A percentile compares a stretch with the other conserved stretches of the same genome.
Conservation (phyloP, 1,140 invertebrate species). For the Lordiphosa clarofinis region DNA sequence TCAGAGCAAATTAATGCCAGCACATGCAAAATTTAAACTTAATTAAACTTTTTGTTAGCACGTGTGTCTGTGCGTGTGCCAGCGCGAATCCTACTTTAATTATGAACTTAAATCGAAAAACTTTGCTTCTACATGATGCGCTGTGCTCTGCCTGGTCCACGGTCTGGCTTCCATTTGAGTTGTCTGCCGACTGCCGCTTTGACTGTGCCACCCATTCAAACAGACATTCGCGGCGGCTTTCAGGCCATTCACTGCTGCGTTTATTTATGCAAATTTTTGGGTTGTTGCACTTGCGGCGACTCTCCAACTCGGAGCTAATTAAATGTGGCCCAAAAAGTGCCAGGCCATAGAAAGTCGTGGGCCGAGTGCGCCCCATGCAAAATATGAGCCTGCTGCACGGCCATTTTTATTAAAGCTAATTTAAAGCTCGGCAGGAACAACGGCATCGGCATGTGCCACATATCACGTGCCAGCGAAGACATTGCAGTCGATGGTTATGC, state of each 20-base stretch:
- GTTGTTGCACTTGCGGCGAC: slow-evolving; percentile 68
- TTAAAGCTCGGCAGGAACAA: slow-evolving; percentile 41
- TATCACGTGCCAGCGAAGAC: slow-evolving; percentile 71
- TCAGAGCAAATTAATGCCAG: slow-evolving; percentile 48
- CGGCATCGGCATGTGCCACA: slow-evolving; percentile 60
- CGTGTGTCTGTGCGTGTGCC: slow-evolving; percentile 10
- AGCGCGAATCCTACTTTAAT: slow-evolving; percentile 60
- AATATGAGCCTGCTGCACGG: slow-evolving; percentile 29
- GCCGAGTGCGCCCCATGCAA: slow-evolving; percentile 16
- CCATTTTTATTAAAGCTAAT: slow-evolving; percentile 59
- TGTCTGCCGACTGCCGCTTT: slow-evolving; percentile 36
- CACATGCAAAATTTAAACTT: slow-evolving; percentile 63
- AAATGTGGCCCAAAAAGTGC: slow-evolving; percentile 55
- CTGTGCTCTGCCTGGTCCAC: slow-evolving; percentile 3
- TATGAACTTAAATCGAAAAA: slow-evolving; percentile 78
- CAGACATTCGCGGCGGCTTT: slow-evolving; percentile 44
- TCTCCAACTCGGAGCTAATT: slow-evolving; percentile 52
- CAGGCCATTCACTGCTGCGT: slow-evolving; percentile 49
- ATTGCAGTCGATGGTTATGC: slow-evolving; percentile 62
- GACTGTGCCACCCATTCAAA: slow-evolving; percentile 54
- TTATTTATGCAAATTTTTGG: slow-evolving; percentile 65
- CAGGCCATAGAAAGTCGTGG: slow-evolving; percentile 48
- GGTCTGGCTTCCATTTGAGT: slow-evolving; percentile 5
- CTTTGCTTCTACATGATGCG: slow-evolving; percentile 55
- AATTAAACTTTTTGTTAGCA: slow-evolving; percentile 57